Evolutionary conservation across 2,888 invertebrate genomes (phyloP).

Genomic region (Philonicus albiceps): DNA sequence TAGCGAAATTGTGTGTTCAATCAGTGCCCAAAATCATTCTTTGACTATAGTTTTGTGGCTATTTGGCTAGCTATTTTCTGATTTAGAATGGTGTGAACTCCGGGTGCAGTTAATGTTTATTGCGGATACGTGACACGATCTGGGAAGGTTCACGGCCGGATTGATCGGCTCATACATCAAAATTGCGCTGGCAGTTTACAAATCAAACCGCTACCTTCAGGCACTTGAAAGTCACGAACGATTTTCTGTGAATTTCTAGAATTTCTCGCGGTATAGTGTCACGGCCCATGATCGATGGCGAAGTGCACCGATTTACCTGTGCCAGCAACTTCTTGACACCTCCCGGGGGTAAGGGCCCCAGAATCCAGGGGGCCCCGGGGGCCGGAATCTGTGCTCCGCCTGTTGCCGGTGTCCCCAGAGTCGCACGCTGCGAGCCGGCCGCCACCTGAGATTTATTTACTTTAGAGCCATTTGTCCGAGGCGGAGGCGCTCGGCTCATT

Average conservation of each 20-base stretch:
- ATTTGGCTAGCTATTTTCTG: neutral
- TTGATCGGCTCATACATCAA: constrained; percentile 28
- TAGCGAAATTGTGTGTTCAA: no score
- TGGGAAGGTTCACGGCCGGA: neutral
- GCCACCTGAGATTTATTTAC: constrained; percentile 29
- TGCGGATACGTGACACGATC: neutral
- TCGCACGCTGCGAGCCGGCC: constrained; percentile 5
- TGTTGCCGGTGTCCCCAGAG: neutral
- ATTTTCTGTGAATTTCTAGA: neutral
- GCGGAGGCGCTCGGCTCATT: constrained; percentile 13
- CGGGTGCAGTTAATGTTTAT: neutral
- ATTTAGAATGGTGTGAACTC: neutral
- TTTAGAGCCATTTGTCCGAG: constrained; percentile 23
- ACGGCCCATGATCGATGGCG: neutral
- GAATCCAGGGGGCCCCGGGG: neutral
- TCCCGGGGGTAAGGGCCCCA: neutral
- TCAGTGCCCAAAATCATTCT: no score
- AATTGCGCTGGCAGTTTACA: constrained; percentile 15
- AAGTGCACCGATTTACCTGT: neutral
- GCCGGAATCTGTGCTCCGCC: constrained; percentile 1
- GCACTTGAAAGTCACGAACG: constrained; percentile 5
- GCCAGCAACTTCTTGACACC: constrained; percentile 22
- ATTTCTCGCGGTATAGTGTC: neutral
- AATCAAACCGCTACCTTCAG: constrained; percentile 19
- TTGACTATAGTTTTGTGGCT: neutral